A percentile compares a stretch with the other conserved stretches of the same genome.
These are phyloP conservation scores for Galerucella pusilla DNA, from an alignment of 2,888 invertebrate genomes.

Conservation along the genomic window DNA sequence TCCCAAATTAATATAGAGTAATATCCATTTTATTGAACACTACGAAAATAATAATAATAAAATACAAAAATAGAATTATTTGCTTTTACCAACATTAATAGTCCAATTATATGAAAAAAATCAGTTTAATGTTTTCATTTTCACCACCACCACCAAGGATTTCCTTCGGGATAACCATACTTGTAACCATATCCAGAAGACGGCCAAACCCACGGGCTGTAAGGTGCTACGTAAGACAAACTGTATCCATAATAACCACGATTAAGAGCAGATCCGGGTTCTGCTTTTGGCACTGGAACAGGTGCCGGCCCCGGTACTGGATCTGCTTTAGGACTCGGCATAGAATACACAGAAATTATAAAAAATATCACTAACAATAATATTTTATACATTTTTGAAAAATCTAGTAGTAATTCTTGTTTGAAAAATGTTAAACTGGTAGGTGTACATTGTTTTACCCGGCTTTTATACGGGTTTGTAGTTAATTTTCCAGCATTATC, in stretches of 20 bases:
- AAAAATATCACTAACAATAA: conserved; percentile 3
- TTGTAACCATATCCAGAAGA: conserved; percentile 15
- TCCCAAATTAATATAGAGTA: too few relatives aligned
- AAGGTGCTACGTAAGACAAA: conserved; percentile 16
- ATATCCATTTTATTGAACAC: neutral
- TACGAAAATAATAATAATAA: neutral
- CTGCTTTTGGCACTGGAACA: neutral
- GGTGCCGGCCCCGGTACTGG: conserved; percentile 10
- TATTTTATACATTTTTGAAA: conserved; percentile 24
- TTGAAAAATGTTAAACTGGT: conserved; percentile 11
- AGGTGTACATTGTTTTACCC: conserved; percentile 14
- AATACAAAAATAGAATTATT: neutral
- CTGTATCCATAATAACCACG: conserved; percentile 12
- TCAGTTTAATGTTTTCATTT: neutral
- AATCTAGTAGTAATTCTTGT: neutral
- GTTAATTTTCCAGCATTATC: conserved; percentile 21
- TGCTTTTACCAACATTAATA: neutral
- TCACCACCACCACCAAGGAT: conserved; percentile 29
- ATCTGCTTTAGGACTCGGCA: conserved; percentile 12
- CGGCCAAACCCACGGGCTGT: conserved; percentile 22
- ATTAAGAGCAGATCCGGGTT: neutral
- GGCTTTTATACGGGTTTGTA: conserved; percentile 17
- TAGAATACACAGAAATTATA: neutral
- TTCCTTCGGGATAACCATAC: conserved; percentile 9
- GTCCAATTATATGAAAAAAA: neutral